phyloP scores from a whole-genome alignment of 2,888 invertebrate genomes.

The Tipula lateralis region DNA sequence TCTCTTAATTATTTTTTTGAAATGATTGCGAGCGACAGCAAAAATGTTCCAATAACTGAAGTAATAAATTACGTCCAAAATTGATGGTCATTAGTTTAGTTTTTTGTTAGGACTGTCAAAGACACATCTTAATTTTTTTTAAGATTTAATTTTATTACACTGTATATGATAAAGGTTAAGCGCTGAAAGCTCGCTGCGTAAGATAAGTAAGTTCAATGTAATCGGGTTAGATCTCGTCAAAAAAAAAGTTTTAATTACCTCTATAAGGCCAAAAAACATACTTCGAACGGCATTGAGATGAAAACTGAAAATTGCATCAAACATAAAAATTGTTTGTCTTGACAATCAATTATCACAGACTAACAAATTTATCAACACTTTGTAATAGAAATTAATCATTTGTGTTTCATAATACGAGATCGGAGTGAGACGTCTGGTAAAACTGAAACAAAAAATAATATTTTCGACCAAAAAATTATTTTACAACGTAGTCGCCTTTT shows the following conservation, averaged over 20 bases:
- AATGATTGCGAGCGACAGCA: background rate
- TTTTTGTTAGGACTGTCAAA: no score
- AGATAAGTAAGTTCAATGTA: background rate
- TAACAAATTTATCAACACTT: no score
- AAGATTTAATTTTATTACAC: background rate
- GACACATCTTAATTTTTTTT: background rate
- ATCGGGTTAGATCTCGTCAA: background rate
- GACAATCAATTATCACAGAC: no score
- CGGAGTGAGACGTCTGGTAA: no score
- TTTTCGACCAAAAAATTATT: no score
- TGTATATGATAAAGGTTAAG: background rate
- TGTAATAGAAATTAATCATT: no score
- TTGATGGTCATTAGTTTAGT: background rate
- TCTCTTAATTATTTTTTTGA: no score
- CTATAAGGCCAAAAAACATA: background rate
- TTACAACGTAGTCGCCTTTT: no score
- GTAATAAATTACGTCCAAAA: background rate
- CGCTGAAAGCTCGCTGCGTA: background rate
- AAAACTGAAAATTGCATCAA: background rate
- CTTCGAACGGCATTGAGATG: background rate
- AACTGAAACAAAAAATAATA: no score
- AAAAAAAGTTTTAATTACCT: background rate
- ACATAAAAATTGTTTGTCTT: no score
- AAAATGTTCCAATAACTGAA: background rate
- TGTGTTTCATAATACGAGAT: no score